Percentiles rank a stretch among this genome's conserved stretches.
Evolutionary conservation across 2,113 vertebrate genomes (phyloP).

Genomic region (Callipepla squamata): DNA sequence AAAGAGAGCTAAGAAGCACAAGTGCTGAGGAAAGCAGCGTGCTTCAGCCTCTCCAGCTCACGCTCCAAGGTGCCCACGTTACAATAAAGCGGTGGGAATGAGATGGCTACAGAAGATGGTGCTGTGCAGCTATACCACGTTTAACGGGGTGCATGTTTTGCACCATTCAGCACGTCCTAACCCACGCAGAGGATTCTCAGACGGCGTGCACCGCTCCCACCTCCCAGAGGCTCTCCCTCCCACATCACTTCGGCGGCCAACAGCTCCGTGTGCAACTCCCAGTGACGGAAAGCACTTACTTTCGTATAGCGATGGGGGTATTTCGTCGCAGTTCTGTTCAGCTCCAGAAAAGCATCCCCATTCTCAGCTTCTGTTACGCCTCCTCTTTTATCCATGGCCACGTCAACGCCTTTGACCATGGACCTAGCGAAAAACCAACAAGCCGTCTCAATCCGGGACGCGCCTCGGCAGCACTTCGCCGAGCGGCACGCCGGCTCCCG

Average conservation of each 20-base stretch:
- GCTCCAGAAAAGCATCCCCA: slow-evolving; percentile 77
- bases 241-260: accelerated
- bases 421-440: slow-evolving; percentile 36
- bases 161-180: background rate
- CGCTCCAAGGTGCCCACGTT: accelerated
- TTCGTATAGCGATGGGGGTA: slow-evolving; percentile 91
- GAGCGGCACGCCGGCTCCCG: no score
- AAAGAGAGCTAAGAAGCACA: accelerated
- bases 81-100: background rate
- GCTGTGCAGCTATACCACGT: background rate
- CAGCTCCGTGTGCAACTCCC: background rate
- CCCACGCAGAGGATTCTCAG: background rate
- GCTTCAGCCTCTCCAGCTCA: background rate
- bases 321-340: slow-evolving; percentile 73
- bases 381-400: slow-evolving; percentile 90
- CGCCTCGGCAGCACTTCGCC: no score
- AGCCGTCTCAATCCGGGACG: accelerated
- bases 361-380: slow-evolving; percentile 82
- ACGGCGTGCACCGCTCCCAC: background rate
- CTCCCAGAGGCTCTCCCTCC: background rate
- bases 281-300: slow-evolving; percentile 69
- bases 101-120: background rate
- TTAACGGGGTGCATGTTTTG: background rate
- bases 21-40: background rate
- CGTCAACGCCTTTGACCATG: slow-evolving; percentile 40